A percentile compares a stretch with the other conserved stretches of the same genome.
Conservation (phyloP, 2,797 vertebrate species). For the Lerista edwardsae region DNA sequence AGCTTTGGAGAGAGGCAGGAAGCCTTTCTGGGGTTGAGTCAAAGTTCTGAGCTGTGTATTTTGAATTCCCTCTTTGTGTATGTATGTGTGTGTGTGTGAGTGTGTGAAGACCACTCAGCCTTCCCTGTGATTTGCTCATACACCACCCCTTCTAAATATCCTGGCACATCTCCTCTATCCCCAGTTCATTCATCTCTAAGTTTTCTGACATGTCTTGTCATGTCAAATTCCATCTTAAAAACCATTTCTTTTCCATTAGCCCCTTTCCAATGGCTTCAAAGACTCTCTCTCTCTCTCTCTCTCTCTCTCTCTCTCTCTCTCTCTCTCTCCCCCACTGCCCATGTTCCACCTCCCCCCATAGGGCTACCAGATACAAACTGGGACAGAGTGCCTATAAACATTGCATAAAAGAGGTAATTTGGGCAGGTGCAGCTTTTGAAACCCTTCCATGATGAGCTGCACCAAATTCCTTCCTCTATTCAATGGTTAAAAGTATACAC, state of each 20-base stretch:
- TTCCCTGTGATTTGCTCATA: neutral
- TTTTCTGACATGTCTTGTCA: neutral
- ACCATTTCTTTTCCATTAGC: neutral
- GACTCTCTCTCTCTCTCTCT: too few relatives aligned
- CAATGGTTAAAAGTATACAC: too few relatives aligned
- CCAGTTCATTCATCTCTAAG: neutral
- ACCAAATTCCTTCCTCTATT: too few relatives aligned
- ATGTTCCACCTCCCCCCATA: too few relatives aligned
- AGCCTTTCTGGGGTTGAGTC: neutral
- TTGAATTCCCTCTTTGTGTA: neutral
- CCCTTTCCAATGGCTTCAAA: neutral
- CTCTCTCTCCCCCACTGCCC: too few relatives aligned
- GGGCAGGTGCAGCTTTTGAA: too few relatives aligned
- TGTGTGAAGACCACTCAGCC: neutral
- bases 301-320: too few relatives aligned
- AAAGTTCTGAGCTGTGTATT: neutral
- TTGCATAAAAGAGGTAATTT: too few relatives aligned
- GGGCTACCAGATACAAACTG: too few relatives aligned
- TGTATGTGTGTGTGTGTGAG: neutral
- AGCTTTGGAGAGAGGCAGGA: neutral
- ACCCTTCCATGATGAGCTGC: too few relatives aligned
- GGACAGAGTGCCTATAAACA: too few relatives aligned
- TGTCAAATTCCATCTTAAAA: neutral
- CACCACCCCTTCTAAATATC: neutral
- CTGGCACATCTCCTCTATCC: neutral